These are phyloP conservation scores for Arenicola marina DNA, from an alignment of 2,888 invertebrate genomes.

Conservation along the genomic window DNA sequence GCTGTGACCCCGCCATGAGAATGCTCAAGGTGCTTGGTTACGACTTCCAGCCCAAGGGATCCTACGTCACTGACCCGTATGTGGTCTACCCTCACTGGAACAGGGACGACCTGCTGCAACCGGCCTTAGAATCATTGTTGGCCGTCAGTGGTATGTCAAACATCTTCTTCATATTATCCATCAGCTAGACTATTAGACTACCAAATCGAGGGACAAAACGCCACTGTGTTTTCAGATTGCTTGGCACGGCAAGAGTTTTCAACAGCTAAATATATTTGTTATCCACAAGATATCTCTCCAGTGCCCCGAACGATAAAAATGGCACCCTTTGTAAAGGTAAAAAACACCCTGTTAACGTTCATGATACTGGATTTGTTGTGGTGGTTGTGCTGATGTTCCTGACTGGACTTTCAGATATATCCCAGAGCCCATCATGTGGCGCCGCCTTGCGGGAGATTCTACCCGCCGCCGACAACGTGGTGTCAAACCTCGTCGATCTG, in stretches of 20 bases:
- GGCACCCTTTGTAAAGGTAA: no score
- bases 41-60: conserved; percentile 49
- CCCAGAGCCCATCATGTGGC: background rate
- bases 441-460: background rate
- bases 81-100: conserved; percentile 57
- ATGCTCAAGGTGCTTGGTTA: conserved; percentile 52
- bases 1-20: conserved; percentile 36
- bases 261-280: background rate
- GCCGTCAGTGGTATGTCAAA: conserved; percentile 42
- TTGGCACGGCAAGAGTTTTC: no score
- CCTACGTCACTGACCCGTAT: conserved; percentile 41
- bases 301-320: background rate
- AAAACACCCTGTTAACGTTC: no score
- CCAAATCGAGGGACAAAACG: no score
- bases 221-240: no score
- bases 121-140: conserved; percentile 47
- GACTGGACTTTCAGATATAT: background rate
- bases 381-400: no score
- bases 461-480: background rate
- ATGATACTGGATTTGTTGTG: no score
- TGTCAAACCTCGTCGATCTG: background rate
- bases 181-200: no score
- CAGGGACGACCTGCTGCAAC: conserved; percentile 48
- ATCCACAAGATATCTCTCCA: background rate
- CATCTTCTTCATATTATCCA: no score